phyloP scores from a whole-genome alignment of 2,888 invertebrate species.

The Drosophila longiperda region DNA sequence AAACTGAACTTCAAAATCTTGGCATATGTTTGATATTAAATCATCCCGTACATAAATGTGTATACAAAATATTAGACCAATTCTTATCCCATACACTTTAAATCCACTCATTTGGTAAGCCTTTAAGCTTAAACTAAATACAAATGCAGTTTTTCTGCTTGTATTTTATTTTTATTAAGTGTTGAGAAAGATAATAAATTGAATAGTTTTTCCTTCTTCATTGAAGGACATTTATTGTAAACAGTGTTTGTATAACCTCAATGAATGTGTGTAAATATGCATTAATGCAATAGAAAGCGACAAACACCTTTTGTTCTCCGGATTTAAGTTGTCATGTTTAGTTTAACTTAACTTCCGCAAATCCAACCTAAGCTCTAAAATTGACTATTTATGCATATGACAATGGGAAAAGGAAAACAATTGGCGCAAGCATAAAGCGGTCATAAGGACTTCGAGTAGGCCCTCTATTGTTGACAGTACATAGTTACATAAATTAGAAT shows the following conservation, averaged over 20 bases:
- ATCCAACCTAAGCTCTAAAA: background rate
- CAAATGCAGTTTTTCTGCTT: background rate
- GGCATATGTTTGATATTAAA: background rate
- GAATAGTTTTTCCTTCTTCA: background rate
- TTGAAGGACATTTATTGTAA: background rate
- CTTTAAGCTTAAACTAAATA: background rate
- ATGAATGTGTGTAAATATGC: background rate
- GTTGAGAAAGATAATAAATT: background rate
- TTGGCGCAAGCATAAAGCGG: constrained; percentile 44
- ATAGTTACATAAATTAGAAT: constrained; percentile 70
- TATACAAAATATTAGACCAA: background rate
- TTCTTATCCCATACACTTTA: background rate
- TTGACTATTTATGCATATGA: constrained; percentile 25
- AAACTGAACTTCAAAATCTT: background rate
- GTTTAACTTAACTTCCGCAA: background rate
- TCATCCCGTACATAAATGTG: background rate
- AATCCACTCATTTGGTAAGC: background rate
- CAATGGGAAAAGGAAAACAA: constrained; percentile 30
- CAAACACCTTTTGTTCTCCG: constrained; percentile 3
- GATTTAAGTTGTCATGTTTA: background rate
- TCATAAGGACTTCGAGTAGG: constrained; percentile 35
- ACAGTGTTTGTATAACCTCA: background rate
- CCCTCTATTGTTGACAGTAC: constrained; percentile 62
- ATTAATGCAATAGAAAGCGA: background rate
- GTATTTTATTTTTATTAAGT: background rate